Conservation (phyloP, 2,888 invertebrate species). For the Dromius quadrimaculatus region DNA sequence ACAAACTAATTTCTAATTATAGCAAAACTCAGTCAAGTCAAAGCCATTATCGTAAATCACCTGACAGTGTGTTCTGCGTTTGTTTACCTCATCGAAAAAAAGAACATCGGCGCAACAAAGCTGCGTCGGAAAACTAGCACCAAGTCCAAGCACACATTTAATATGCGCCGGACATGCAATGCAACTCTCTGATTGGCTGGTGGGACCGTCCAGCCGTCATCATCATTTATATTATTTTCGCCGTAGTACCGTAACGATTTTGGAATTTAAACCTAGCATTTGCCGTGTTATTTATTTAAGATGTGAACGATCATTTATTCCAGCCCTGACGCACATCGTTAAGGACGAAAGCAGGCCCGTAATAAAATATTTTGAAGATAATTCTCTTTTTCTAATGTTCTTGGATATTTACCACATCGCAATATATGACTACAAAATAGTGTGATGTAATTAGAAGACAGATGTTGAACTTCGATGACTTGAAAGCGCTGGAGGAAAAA, state of each 20-base stretch:
- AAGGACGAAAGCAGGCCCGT: constrained; percentile 3
- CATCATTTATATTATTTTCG: constrained; percentile 58
- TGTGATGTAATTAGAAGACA: too few species aligned
- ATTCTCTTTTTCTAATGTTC: too few species aligned
- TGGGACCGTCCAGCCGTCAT: constrained; percentile 53
- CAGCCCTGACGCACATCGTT: constrained; percentile 30
- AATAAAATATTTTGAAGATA: too few species aligned
- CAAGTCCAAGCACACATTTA: constrained; percentile 5
- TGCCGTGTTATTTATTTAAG: constrained; percentile 41
- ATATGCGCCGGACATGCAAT: constrained; percentile 16
- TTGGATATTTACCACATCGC: too few species aligned
- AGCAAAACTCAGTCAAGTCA: constrained; percentile 42
- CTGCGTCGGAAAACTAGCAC: constrained; percentile 11
- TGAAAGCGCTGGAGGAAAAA: too few species aligned
- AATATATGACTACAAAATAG: too few species aligned
- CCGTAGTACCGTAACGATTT: constrained; percentile 56
- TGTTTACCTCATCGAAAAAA: constrained; percentile 31
- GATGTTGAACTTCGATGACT: too few species aligned
- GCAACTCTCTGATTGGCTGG: constrained; percentile 5
- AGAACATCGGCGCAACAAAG: constrained; percentile 17
- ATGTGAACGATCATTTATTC: constrained; percentile 36
- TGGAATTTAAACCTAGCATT: constrained; percentile 53
- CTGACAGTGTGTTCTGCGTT: constrained; percentile 16
- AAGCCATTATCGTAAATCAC: constrained; percentile 51
- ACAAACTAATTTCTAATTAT: constrained; percentile 48